Conservation (phyloP, 1,140 invertebrate species). For the Diorhabda elongata region DNA sequence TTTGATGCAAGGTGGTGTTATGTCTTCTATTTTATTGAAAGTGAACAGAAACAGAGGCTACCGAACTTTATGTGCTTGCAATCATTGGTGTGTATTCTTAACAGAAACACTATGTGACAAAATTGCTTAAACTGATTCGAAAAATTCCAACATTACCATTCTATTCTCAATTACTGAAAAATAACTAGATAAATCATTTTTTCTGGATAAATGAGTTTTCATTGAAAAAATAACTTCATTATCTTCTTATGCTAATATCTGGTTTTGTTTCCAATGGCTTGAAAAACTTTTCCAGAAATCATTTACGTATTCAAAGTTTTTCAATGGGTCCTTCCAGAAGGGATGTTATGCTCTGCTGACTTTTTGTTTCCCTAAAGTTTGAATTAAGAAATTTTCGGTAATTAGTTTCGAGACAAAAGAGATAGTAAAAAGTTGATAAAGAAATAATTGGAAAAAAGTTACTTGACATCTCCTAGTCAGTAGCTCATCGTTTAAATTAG, state of each 20-base stretch:
- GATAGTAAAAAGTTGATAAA: too few relatives aligned
- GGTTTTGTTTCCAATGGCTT: background rate
- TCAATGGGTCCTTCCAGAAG: background rate
- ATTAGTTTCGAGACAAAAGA: background rate
- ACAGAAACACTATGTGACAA: too few relatives aligned
- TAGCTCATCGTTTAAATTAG: too few relatives aligned
- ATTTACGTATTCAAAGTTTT: background rate
- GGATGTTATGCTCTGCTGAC: background rate
- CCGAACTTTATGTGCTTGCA: too few relatives aligned
- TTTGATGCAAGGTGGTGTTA: too few relatives aligned
- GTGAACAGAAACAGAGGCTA: too few relatives aligned
- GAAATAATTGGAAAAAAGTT: too few relatives aligned
- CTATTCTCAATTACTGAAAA: background rate
- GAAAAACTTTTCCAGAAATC: background rate
- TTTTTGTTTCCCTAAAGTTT: background rate
- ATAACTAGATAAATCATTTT: conserved; percentile 6
- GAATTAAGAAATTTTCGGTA: background rate
- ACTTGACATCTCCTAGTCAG: too few relatives aligned
- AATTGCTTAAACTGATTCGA: too few relatives aligned
- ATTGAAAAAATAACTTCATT: conserved; percentile 2
- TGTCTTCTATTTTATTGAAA: too few relatives aligned
- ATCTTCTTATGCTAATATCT: background rate
- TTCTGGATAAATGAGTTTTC: conserved; percentile 4
- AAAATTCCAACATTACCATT: background rate
- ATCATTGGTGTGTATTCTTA: too few relatives aligned